These are phyloP conservation scores for Pantala flavescens DNA, from an alignment of 1,140 invertebrate species.

Conservation along the genomic window DNA sequence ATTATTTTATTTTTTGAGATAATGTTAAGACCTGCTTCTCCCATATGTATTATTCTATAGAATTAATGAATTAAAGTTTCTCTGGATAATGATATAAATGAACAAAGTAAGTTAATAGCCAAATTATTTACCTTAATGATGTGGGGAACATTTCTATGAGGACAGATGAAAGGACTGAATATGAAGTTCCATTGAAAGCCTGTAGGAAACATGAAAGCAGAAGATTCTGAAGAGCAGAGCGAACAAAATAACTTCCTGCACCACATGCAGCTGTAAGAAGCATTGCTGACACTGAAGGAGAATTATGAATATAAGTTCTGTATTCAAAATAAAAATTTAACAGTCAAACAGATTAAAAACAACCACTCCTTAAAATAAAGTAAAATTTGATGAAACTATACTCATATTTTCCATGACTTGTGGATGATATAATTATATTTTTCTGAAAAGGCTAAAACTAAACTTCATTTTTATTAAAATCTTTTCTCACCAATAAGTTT, in stretches of 20 bases:
- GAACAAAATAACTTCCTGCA: background rate
- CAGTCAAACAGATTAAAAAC: no score
- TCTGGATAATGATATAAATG: no score
- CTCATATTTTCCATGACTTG: no score
- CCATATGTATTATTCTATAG: no score
- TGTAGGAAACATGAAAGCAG: background rate
- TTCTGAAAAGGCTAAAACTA: no score
- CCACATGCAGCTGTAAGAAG: background rate
- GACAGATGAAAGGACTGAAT: background rate
- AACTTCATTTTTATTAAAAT: background rate
- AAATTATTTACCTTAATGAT: background rate
- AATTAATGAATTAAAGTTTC: no score
- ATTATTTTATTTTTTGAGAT: no score
- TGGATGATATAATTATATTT: no score
- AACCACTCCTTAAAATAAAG: no score
- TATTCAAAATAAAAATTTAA: background rate
- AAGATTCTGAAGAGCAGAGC: background rate
- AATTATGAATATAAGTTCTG: background rate
- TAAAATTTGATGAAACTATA: no score
- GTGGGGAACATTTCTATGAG: background rate
- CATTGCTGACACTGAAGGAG: background rate
- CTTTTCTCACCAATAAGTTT: background rate
- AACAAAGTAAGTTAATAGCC: no score
- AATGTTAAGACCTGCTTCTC: no score
- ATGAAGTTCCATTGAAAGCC: background rate